Conservation (phyloP, 2,797 vertebrate genomes). For the Acanthiza pusilla region DNA sequence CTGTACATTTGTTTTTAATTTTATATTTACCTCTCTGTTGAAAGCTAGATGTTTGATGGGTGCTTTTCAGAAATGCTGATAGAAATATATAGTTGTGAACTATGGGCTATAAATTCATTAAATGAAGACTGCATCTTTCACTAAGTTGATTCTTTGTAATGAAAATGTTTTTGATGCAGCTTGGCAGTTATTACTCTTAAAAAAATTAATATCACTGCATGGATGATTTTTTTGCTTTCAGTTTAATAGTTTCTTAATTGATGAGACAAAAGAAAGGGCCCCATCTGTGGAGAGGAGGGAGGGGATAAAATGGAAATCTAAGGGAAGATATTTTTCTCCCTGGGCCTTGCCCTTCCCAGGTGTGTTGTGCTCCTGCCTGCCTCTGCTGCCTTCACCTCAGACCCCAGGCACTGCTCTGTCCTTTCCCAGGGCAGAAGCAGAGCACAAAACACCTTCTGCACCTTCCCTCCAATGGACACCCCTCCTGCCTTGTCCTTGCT, state of each 20-base stretch:
- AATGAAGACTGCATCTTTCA: neutral
- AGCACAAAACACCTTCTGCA: neutral
- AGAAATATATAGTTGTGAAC: neutral
- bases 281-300: neutral
- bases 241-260: neutral
- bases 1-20: neutral
- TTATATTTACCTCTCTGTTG: neutral
- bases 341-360: neutral
- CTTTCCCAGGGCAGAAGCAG: neutral
- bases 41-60: neutral
- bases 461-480: neutral
- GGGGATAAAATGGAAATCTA: neutral
- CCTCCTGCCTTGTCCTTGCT: neutral
- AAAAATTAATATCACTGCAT: neutral
- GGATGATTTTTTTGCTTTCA: neutral
- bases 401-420: neutral
- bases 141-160: neutral
- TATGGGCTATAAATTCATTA: neutral
- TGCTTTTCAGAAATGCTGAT: neutral
- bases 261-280: neutral
- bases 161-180: neutral
- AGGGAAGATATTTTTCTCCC: neutral
- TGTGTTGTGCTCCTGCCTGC: rapidly evolving
- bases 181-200: neutral
- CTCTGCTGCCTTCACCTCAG: neutral